Evolutionary conservation across 2,113 vertebrate species (phyloP).

Genomic region (mouse (Mus musculus)): GRCm39 chr14:122222001-122222500

Average conservation of each 20-base stretch:
- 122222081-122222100: neutral
- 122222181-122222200: conserved; percentile 16
- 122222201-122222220: conserved; percentile 13
- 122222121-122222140: conserved; percentile 40
- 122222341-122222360: conserved; percentile 49
- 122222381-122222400: too few relatives aligned
- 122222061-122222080: neutral
- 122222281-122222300: conserved; percentile 49
- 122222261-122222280: neutral
- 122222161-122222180: conserved; percentile 22
- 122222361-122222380: neutral
- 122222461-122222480: neutral
- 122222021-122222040: neutral
- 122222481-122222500: conserved; percentile 16
- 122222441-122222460: neutral
- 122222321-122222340: conserved; percentile 36
- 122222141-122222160: neutral
- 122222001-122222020: neutral
- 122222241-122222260: conserved; percentile 53
- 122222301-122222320: neutral
- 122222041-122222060: neutral
- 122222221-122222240: conserved; percentile 50
- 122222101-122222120: neutral
- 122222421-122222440: too few relatives aligned
- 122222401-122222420: neutral